Evolutionary conservation across 2,113 vertebrate genomes (phyloP), one percentile per base, ranked within the genome.

Genomic region (Limanda limanda): DNA sequence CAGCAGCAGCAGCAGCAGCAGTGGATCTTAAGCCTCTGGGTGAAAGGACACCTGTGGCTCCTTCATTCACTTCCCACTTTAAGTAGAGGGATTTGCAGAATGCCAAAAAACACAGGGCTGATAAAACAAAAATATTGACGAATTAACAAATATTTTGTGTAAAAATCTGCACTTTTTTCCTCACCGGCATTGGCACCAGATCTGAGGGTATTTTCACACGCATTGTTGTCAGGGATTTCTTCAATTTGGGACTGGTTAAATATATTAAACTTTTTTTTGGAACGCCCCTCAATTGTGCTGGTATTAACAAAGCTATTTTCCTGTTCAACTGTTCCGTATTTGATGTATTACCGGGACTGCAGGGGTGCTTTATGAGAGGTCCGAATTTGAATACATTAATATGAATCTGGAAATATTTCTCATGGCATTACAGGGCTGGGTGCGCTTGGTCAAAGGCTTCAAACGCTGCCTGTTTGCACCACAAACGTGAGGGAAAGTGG

Each of bases 381-480:
- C 78, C 74, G 74, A 74, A 81, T 86, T 85, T 81, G 76, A 88
- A 89, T 91, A 88, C 79, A 92, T 92, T 72, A 85, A 88, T 92
- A 92, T 86, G 90, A 93, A 91, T 90, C 79, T 87, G 77, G 75
- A 76, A 87, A 93, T 92, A 92, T 92, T 90, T 91, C 89, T 92
- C 86, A 89, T 86, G 87, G 85, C 81, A 69, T 87, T 81, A 68
- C 52, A 71, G 58, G 74, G 82, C 25, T 67, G 77, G 64, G 48
- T 88, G 74, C 17, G 79, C 57, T 71, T 58, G 80, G 62, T 72
- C 54, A 81, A 64, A 78, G 78, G 79, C 71, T 90, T 93, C 85
- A 78, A 76, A 51, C 88, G 69, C 27, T 63, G 57, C 74, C 24
- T 72, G 84, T 92, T 93, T 91, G 72, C 81, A 87, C 71, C 87